Evolutionary conservation across 2,888 invertebrate genomes (phyloP).

Genomic region (Caenorhabditis macrosperma): DNA sequence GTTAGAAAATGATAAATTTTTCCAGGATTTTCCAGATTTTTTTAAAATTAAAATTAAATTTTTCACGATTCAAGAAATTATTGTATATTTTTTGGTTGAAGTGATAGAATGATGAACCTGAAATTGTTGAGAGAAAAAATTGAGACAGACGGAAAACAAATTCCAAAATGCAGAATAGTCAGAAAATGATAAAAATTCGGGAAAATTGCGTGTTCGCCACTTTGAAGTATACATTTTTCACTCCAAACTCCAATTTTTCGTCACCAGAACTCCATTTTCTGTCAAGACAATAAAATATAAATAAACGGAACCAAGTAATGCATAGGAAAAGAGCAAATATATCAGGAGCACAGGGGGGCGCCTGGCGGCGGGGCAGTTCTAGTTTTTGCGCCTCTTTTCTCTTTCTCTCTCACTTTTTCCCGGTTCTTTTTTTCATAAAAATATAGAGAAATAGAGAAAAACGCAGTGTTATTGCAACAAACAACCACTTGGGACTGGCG

Average conservation of each 20-base stretch:
- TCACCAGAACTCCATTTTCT: background rate
- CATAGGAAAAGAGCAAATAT: background rate
- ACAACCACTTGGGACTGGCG: background rate
- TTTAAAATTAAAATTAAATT: background rate
- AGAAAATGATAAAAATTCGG: no score
- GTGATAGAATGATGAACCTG: no score
- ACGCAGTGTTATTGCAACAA: slow-evolving; percentile 26
- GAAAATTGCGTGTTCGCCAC: no score
- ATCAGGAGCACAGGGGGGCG: no score
- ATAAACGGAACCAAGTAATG: background rate
- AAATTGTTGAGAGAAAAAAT: no score
- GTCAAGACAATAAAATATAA: no score
- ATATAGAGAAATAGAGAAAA: slow-evolving; percentile 10
- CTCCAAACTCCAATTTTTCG: background rate
- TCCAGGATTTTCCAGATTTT: background rate
- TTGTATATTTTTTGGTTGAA: background rate
- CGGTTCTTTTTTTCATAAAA: background rate
- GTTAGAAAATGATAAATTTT: background rate
- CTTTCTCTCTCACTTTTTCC: no score
- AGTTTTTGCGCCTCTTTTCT: no score
- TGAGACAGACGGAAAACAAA: no score
- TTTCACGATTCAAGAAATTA: background rate
- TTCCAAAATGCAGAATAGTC: no score
- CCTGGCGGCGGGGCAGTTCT: background rate
- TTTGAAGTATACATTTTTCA: no score